These are phyloP conservation scores for Leucoraja ocellata DNA, from an alignment of 2,797 vertebrate species.

Conservation along the genomic window DNA sequence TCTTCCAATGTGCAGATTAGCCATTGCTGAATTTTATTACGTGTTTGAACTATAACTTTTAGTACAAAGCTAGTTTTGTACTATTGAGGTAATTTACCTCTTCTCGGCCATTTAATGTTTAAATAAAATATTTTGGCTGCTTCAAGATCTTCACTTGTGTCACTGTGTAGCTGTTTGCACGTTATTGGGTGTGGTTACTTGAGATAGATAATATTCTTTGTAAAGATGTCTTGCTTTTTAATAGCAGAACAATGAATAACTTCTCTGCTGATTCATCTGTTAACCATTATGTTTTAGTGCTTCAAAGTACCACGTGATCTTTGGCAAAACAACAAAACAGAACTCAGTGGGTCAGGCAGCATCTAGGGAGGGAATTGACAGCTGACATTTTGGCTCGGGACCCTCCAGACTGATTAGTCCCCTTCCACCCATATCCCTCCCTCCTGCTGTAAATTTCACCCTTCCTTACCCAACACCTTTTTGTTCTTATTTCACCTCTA, in stretches of 20 bases:
- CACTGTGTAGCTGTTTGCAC: not conserved
- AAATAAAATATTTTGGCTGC: not conserved
- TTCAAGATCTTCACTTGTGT: not conserved
- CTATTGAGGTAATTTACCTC: not conserved
- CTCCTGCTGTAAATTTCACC: too few species aligned
- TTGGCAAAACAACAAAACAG: too few species aligned
- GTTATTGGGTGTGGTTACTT: not conserved
- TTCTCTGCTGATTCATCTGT: not conserved
- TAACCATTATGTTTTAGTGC: not conserved
- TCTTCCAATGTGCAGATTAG: not conserved
- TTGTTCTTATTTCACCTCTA: too few species aligned
- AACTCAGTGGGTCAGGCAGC: too few species aligned
- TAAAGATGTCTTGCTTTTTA: not conserved
- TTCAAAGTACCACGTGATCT: too few species aligned
- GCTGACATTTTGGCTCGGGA: too few species aligned
- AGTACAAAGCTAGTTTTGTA: too few species aligned
- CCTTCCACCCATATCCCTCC: too few species aligned
- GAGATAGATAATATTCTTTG: not conserved
- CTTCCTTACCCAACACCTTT: too few species aligned
- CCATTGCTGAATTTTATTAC: not conserved
- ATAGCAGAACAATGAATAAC: not conserved
- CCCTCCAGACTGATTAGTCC: too few species aligned
- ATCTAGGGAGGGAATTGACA: too few species aligned
- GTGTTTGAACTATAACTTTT: not conserved
- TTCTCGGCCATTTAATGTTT: not conserved